Evolutionary conservation across 2,797 vertebrate species (phyloP).

Genomic region (Sebastes cheni): DNA sequence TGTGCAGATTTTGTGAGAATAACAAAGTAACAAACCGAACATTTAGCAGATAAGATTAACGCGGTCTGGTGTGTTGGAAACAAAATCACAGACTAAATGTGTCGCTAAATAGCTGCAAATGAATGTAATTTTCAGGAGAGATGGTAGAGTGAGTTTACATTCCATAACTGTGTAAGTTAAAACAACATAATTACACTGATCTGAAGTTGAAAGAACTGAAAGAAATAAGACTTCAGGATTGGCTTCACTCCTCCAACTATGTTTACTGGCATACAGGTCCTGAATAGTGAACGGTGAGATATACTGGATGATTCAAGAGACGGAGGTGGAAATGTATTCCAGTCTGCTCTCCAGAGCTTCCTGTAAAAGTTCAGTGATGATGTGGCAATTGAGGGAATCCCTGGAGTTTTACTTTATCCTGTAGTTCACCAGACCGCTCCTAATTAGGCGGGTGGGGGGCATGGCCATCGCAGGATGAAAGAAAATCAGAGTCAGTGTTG

Average conservation of each 20-base stretch:
- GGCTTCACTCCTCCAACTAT: not conserved
- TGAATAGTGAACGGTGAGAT: not conserved
- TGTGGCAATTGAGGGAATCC: slow-evolving; percentile 12
- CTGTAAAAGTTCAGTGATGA: slow-evolving; percentile 30
- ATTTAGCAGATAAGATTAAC: not conserved
- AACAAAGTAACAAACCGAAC: not conserved
- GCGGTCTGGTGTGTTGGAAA: not conserved
- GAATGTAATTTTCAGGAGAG: not conserved
- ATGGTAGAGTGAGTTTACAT: not conserved
- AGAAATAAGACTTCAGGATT: not conserved
- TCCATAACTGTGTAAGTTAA: not conserved
- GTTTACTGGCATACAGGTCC: slow-evolving; percentile 11
- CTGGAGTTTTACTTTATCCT: slow-evolving; percentile 13
- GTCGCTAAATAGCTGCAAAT: not conserved
- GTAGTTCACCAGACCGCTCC: not conserved
- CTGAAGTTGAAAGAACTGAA: not conserved
- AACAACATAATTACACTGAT: not conserved
- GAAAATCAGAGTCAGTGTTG: not conserved
- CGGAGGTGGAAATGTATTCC: slow-evolving; percentile 7
- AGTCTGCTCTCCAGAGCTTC: slow-evolving; percentile 20
- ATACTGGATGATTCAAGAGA: slow-evolving; percentile 11
- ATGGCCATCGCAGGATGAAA: not conserved
- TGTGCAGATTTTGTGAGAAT: not conserved
- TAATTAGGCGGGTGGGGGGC: not conserved
- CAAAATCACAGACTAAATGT: not conserved